Percentiles rank a stretch among this genome's conserved stretches.
phyloP scores from a whole-genome alignment of 2,797 vertebrate genomes.

The Hipposideros larvatus region DNA sequence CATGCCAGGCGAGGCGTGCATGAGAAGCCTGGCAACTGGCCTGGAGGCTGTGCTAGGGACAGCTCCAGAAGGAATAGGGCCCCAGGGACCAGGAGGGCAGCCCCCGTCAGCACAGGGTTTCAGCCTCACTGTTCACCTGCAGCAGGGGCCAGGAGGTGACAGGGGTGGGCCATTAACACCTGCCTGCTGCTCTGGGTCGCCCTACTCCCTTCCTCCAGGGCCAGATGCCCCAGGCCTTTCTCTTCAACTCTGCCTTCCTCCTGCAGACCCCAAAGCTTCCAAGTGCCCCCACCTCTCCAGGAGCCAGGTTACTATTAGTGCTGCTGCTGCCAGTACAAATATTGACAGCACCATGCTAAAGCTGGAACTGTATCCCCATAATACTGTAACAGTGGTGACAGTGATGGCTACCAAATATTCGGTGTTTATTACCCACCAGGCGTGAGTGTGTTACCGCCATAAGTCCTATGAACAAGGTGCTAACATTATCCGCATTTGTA shows the following conservation, averaged over 20 bases:
- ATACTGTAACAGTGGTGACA: no score
- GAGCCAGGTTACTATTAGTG: not conserved
- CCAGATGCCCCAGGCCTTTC: not conserved
- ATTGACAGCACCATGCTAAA: not conserved
- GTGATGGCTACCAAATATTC: not conserved
- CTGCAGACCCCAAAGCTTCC: not conserved
- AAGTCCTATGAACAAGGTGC: not conserved
- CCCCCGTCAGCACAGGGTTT: not conserved
- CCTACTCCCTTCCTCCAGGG: not conserved
- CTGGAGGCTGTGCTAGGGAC: not conserved
- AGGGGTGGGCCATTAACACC: not conserved
- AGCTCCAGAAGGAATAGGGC: not conserved
- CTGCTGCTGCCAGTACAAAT: not conserved
- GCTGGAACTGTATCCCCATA: rapidly evolving
- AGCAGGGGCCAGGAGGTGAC: no score
- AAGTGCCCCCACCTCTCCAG: not conserved
- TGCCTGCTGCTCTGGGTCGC: not conserved
- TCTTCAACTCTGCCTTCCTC: not conserved
- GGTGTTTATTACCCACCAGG: no score
- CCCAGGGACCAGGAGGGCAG: not conserved
- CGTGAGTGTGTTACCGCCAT: not conserved
- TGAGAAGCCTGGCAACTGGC: not conserved
- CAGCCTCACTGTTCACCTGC: not conserved
- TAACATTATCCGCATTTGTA: not conserved
- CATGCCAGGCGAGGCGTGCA: not conserved